Conservation (phyloP, 2,113 vertebrate species). For the Lampris incognitus region DNA sequence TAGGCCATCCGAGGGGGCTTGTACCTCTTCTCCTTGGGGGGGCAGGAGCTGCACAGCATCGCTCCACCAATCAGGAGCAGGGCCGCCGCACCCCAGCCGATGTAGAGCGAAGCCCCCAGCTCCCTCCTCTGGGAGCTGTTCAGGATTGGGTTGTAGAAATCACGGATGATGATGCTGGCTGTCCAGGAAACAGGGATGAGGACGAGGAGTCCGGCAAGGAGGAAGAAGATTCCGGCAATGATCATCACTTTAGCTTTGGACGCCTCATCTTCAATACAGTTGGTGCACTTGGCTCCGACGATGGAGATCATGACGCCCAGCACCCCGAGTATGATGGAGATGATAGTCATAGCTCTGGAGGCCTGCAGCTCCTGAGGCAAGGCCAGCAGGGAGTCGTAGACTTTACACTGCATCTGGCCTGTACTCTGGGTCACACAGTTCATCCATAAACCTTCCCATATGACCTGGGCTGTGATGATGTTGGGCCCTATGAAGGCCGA, state of each 20-base stretch:
- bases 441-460: slow-evolving; percentile 86
- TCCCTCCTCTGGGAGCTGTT: slow-evolving; percentile 65
- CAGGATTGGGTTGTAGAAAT: slow-evolving; percentile 81
- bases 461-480: slow-evolving; percentile 82
- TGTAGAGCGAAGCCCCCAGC: slow-evolving; percentile 81
- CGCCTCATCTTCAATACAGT: slow-evolving; percentile 82
- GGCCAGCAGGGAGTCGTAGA: slow-evolving; percentile 84
- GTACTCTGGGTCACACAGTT: slow-evolving; percentile 84
- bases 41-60: slow-evolving; percentile 82
- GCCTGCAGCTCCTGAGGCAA: slow-evolving; percentile 80
- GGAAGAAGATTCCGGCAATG: slow-evolving; percentile 78
- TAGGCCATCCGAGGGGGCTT: slow-evolving; percentile 79
- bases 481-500: slow-evolving; percentile 82
- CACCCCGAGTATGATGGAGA: slow-evolving; percentile 79
- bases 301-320: slow-evolving; percentile 80
- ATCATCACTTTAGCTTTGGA: slow-evolving; percentile 84
- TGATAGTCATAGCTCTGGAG: slow-evolving; percentile 80
- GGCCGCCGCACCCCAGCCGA: slow-evolving; percentile 76
- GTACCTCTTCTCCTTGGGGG: slow-evolving; percentile 80
- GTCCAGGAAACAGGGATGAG: slow-evolving; percentile 82
- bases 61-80: slow-evolving; percentile 81
- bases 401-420: slow-evolving; percentile 86
- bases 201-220: slow-evolving; percentile 75
- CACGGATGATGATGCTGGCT: slow-evolving; percentile 62
- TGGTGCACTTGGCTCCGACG: slow-evolving; percentile 85